These are phyloP conservation scores for Piaya cayana DNA, from an alignment of 2,113 vertebrate species.

Conservation along the genomic window DNA sequence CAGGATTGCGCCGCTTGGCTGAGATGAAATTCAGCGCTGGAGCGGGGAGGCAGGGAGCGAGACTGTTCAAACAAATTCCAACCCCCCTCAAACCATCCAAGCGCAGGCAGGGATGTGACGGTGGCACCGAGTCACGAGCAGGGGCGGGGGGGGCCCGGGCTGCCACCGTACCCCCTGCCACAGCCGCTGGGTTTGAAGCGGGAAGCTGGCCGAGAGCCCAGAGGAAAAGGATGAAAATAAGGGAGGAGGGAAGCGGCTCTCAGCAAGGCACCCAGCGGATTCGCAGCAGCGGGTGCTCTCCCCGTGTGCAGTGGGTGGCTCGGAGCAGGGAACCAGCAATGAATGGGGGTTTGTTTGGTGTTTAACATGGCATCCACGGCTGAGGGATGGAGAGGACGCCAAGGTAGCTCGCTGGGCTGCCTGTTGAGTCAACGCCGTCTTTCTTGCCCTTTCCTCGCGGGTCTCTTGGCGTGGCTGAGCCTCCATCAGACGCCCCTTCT, in stretches of 20 bases:
- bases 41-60: not conserved
- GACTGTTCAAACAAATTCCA: not conserved
- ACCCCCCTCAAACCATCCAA: too few species aligned
- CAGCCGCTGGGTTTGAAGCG: not conserved
- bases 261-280: not conserved
- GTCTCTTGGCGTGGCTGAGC: not conserved
- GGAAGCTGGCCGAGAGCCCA: not conserved
- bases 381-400: not conserved
- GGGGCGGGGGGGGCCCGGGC: not conserved
- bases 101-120: not conserved
- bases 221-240: not conserved
- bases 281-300: not conserved
- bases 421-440: not conserved
- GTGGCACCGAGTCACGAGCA: too few species aligned
- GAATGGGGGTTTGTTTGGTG: not conserved
- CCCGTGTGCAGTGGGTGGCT: not conserved
- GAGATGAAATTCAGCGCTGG: not conserved
- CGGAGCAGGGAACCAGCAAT: not conserved
- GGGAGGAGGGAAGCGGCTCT: not conserved
- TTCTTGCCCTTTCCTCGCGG: not conserved
- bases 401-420: not conserved
- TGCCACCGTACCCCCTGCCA: not conserved
- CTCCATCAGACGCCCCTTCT: not conserved
- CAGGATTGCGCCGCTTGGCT: not conserved
- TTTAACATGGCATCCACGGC: constrained; percentile 27